Evolutionary conservation across 2,888 invertebrate species (phyloP), one percentile per base, ranked within the genome.

Genomic region (Dascillus cervinus): DNA sequence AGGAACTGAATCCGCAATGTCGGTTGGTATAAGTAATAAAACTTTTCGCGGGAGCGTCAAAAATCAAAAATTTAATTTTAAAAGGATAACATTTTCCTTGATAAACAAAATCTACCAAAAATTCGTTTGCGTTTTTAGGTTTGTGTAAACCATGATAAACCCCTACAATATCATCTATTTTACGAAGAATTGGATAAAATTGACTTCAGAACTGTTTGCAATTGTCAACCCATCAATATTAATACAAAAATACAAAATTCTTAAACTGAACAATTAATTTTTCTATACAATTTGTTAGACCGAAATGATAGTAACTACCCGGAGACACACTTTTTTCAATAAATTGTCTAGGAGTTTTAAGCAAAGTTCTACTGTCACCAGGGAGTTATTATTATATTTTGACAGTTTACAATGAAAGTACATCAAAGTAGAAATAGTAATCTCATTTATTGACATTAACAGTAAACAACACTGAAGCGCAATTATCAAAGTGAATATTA

Each of bases 21-120:
- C 22, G 9, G n/a, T 22, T 22, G 4, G 22, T 22, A 22, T 22
- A 22, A 22, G 22, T 22, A 22, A 22, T 22, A 22, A 22, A 22
- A 22, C 22, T 22, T 22, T 22, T 22, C n/a, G 22, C 22, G 11
- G 22, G 22, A 22, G 4, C 22, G 11, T 22, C 22, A 8, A 9
- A 22, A 22, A 22, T 22, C 11, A 22, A 8, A 8, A 11, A 3
- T 22, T 22, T 22, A 10, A 8, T 22, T 8, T 22, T 22, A 22
- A 22, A 22, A 10, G 22, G 22, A 22, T 22, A 22, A 22, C n/a
- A 9, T 22, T 22, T 22, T 22, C 9, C 22, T 22, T 22, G 9
- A 10, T 22, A 9, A 8, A 22, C n/a, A 22, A 22, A 22, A 8
- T 8, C 22, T 22, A 10, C 4, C 22, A 22, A 22, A 22, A 22